A percentile compares a stretch with the other conserved stretches of the same genome.
Evolutionary conservation across 2,797 vertebrate species (phyloP).

Genomic region (Prunella strophiata): DNA sequence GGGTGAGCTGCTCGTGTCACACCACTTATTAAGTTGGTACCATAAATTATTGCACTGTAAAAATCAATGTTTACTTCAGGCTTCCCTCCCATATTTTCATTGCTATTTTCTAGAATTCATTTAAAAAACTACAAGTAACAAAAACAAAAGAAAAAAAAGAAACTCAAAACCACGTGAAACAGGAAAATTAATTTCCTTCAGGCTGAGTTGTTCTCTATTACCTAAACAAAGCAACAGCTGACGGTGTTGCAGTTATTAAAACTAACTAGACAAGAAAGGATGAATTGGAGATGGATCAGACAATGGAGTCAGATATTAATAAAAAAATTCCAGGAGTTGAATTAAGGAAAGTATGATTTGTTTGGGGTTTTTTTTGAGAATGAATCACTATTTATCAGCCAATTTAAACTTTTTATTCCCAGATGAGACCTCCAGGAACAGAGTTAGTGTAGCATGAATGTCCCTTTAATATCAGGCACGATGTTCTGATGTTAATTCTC

Average conservation of each 20-base stretch:
- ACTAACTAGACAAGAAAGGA: not conserved
- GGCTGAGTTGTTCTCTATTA: not conserved
- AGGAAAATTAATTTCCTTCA: conserved; percentile 15
- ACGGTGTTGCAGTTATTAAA: not conserved
- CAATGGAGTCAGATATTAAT: not conserved
- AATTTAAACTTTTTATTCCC: not conserved
- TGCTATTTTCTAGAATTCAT: not conserved
- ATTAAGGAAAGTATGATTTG: not conserved
- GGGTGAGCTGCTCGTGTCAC: not conserved
- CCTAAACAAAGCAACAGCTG: not conserved
- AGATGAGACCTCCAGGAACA: not conserved
- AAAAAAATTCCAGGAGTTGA: not conserved
- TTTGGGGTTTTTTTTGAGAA: not conserved
- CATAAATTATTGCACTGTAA: conserved; percentile 28
- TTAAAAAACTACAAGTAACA: not conserved
- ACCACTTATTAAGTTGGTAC: conserved; percentile 7
- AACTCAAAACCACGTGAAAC: not conserved
- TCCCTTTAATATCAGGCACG: not conserved
- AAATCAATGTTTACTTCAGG: conserved; percentile 19
- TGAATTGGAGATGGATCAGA: not conserved
- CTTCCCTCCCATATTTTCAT: not conserved
- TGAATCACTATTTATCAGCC: not conserved
- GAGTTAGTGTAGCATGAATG: not conserved
- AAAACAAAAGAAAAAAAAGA: not conserved
- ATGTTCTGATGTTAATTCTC: not conserved